Conservation (phyloP, 2,888 invertebrate genomes). For the Heliconius erato region DNA sequence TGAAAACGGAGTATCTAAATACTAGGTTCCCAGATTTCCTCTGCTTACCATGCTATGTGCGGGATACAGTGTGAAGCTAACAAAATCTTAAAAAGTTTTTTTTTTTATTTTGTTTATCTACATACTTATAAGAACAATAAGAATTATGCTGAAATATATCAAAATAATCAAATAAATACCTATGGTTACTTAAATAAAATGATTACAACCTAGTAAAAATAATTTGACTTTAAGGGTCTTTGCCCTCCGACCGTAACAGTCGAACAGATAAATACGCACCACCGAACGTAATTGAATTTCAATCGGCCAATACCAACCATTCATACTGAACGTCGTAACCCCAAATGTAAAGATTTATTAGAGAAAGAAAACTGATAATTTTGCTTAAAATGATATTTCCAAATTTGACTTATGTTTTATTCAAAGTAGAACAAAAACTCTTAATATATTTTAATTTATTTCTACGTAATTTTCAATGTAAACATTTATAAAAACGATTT, state of each 20-base stretch:
- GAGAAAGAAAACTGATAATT: constrained; percentile 3
- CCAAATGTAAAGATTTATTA: constrained; percentile 30
- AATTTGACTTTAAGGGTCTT: background rate
- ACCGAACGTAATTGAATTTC: constrained; percentile 45
- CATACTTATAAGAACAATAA: no score
- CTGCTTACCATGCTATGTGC: no score
- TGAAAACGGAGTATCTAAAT: no score
- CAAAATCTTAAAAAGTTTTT: no score
- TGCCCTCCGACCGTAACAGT: constrained; percentile 23
- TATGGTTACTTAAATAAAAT: background rate
- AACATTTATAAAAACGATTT: no score
- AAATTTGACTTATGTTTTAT: background rate
- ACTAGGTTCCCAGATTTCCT: no score
- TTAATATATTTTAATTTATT: background rate
- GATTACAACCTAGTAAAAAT: background rate
- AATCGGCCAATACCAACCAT: constrained; percentile 38
- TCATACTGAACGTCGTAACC: constrained; percentile 16
- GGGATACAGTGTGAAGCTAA: no score
- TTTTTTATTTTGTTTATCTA: no score
- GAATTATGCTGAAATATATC: no score
- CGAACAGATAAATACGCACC: constrained; percentile 40
- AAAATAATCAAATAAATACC: no score
- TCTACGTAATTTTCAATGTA: background rate
- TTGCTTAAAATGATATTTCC: background rate
- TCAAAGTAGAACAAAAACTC: background rate